These are phyloP conservation scores for Leptogaster cylindrica DNA, from an alignment of 2,888 invertebrate species.

Conservation along the genomic window DNA sequence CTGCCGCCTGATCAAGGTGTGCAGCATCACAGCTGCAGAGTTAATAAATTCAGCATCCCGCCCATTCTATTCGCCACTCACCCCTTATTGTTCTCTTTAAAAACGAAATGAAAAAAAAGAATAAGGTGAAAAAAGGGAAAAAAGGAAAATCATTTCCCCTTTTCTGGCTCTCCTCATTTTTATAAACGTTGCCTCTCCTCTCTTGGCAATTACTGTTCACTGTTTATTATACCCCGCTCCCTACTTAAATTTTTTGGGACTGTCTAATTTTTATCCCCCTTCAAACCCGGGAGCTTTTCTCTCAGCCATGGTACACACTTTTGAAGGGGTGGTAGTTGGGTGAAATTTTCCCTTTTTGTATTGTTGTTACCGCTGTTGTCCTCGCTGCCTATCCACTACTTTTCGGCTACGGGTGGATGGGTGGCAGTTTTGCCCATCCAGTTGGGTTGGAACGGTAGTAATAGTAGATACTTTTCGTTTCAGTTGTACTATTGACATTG, in stretches of 20 bases:
- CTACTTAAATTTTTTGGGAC: slow-evolving; percentile 38
- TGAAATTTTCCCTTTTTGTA: background rate
- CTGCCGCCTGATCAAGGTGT: too few relatives aligned
- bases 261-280: slow-evolving; percentile 37
- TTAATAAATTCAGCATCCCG: background rate
- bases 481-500: slow-evolving; percentile 40
- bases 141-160: slow-evolving; percentile 9
- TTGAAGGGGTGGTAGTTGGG: slow-evolving; percentile 20
- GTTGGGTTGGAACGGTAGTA: slow-evolving; percentile 27
- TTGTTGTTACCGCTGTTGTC: slow-evolving; percentile 28
- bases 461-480: slow-evolving; percentile 40
- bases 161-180: slow-evolving; percentile 34
- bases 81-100: background rate
- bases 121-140: too few relatives aligned
- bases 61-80: background rate
- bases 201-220: slow-evolving; percentile 30
- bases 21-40: background rate
- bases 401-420: slow-evolving; percentile 13
- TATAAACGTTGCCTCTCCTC: slow-evolving; percentile 5
- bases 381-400: slow-evolving; percentile 30
- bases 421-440: background rate
- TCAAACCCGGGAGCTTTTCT: slow-evolving; percentile 10
- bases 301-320: slow-evolving; percentile 6
- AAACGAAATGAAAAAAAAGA: too few relatives aligned
- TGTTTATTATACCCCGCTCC: slow-evolving; percentile 33